Conservation (phyloP, 2,888 invertebrate genomes). For the Ectemnius lituratus region DNA sequence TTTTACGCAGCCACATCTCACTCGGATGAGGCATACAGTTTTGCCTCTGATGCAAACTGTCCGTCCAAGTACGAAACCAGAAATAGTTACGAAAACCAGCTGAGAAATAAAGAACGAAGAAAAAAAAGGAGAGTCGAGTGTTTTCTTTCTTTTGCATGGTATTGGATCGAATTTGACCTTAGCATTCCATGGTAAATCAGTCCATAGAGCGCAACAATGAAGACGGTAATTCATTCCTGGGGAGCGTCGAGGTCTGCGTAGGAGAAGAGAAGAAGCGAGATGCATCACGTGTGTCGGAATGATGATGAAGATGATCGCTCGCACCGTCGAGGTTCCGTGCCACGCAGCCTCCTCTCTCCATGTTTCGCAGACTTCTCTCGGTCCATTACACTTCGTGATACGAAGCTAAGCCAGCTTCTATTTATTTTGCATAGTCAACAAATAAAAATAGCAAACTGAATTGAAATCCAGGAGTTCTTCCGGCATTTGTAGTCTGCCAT, state of each 20-base stretch:
- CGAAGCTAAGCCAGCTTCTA: too few species aligned
- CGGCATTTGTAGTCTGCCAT: too few species aligned
- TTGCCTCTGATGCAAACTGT: constrained; percentile 7
- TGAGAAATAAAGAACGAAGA: too few species aligned
- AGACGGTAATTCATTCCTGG: constrained; percentile 33
- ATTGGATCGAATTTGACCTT: constrained; percentile 33
- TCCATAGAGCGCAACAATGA: constrained; percentile 38
- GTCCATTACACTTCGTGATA: too few species aligned
- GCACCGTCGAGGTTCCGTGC: constrained; percentile 14
- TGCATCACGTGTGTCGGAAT: constrained; percentile 48
- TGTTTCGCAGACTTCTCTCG: too few species aligned
- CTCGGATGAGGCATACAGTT: background rate
- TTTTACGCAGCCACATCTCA: constrained; percentile 10
- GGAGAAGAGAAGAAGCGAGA: constrained; percentile 39
- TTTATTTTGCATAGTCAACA: too few species aligned
- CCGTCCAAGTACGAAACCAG: background rate
- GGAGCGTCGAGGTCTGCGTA: constrained; percentile 41
- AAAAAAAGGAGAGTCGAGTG: too few species aligned
- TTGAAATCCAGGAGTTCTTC: too few species aligned
- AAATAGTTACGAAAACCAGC: background rate
- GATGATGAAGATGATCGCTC: constrained; percentile 57
- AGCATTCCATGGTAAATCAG: constrained; percentile 34
- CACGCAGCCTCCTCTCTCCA: constrained; percentile 17
- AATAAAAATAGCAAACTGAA: too few species aligned
- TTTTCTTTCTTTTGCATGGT: too few species aligned